Percentiles rank a stretch among this genome's conserved stretches.
Evolutionary conservation across 2,888 invertebrate species (phyloP).

Genomic region (Sturmia bella): DNA sequence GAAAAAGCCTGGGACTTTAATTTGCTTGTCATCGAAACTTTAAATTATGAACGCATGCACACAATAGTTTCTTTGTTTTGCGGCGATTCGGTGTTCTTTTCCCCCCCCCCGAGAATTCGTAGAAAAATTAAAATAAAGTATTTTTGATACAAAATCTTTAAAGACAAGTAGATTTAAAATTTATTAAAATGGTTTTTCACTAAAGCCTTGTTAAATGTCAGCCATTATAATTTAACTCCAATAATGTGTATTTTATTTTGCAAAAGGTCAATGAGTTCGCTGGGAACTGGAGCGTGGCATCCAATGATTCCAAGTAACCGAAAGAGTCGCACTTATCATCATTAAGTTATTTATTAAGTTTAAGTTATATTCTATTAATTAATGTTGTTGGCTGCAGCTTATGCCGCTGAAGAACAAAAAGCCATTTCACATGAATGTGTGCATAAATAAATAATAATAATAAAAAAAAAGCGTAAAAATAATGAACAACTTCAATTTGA

Average conservation of each 20-base stretch:
- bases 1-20: slow-evolving; percentile 24
- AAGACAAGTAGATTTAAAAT: slow-evolving; percentile 10
- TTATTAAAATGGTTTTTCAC: background rate
- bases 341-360: slow-evolving; percentile 8
- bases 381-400: background rate
- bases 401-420: slow-evolving; percentile 18
- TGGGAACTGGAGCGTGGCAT: slow-evolving; percentile 39
- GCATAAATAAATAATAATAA: no score
- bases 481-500: slow-evolving; percentile 38
- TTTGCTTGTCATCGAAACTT: slow-evolving; percentile 39
- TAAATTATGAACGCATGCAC: slow-evolving; percentile 1
- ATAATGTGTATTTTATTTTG: background rate
- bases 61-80: slow-evolving; percentile 45
- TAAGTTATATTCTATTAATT: background rate
- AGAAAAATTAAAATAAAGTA: background rate
- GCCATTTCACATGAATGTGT: background rate
- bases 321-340: background rate
- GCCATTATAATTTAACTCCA: slow-evolving; percentile 17
- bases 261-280: slow-evolving; percentile 40
- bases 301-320: background rate
- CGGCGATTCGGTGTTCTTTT: slow-evolving; percentile 21
- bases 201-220: slow-evolving; percentile 54
- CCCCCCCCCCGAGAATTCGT: background rate
- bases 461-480: no score
- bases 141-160: slow-evolving; percentile 29